Evolutionary conservation across 2,797 vertebrate genomes (phyloP), one percentile per base, ranked within the genome.

Genomic region (Lepidocolaptes lacrymiger): DNA sequence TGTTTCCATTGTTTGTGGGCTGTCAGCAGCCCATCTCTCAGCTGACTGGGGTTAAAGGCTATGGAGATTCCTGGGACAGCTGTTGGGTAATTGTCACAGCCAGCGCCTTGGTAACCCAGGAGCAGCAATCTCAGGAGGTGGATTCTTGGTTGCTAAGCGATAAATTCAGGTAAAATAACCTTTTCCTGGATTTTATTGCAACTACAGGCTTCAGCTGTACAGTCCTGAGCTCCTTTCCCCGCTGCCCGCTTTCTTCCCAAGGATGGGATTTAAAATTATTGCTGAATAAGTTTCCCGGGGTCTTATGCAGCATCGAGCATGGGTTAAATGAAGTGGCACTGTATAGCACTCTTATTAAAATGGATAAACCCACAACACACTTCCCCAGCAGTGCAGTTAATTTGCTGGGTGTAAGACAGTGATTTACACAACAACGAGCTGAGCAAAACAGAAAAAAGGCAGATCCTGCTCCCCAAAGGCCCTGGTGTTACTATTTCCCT

Each of bases 161-260:
- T 97, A 96, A 86, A 96, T 97, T 97, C 97, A 97, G 97, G 97
- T 97, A 96, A 97, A 97, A 97, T 88, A 95, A 95, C 73, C 85
- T 92, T 96, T 96, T 76, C 77, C 68, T 95, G 81, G 44, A 58
- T 97, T 95, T 96, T 89, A 95, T 64, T 68, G 20, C 72, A 89
- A 92, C 75, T 83, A 85, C 78, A 79, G 75, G 39, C 83, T 96
- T 59, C 59, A 80, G 61, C 55, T 87, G 71, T 72, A 94, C 15
- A 84, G 91, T 72, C 74, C 26, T 62, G 74, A 46, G 48, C 14
- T 28, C 46, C 64, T 84, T 44, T 6, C 18, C 23, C 56, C 27
- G 1, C 0, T 3, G 14, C 26, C 26, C 3, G 9, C 37, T 54
- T 64, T 30, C 61, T 91, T 83, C 56, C n/a, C 20, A 36, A 56